phyloP scores from a whole-genome alignment of 1,140 invertebrate species.

The Pseudomyrmex pallidus region DNA sequence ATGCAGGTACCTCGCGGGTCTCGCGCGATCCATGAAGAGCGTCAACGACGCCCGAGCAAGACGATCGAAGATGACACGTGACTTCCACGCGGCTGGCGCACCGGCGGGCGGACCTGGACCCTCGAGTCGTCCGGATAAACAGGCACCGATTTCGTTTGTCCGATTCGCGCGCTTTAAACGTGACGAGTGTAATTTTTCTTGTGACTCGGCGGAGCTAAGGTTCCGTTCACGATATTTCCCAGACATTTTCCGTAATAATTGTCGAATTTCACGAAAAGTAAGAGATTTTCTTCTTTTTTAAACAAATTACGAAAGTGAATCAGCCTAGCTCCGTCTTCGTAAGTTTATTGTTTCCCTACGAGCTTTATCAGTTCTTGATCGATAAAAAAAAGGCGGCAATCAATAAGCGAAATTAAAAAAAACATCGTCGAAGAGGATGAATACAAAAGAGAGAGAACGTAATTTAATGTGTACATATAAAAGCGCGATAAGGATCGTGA shows the following conservation, averaged over 20 bases:
- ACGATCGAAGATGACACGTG: constrained; percentile 67
- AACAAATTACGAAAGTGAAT: background rate
- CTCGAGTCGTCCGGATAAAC: constrained; percentile 59
- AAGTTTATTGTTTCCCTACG: background rate
- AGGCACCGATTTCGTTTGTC: constrained; percentile 37
- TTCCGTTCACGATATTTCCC: constrained; percentile 8
- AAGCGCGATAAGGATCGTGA: constrained; percentile 48
- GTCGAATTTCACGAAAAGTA: background rate
- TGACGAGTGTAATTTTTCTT: constrained; percentile 35
- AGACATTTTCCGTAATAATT: background rate
- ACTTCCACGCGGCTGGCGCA: constrained; percentile 58
- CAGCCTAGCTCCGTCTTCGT: constrained; percentile 37
- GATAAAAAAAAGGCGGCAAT: constrained; percentile 10
- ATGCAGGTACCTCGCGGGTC: constrained; percentile 71
- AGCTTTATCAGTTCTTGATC: constrained; percentile 50
- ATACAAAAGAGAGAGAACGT: background rate
- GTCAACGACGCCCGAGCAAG: constrained; percentile 37
- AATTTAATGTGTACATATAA: constrained; percentile 18
- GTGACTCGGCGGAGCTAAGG: constrained; percentile 30
- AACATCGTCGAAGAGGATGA: constrained; percentile 22
- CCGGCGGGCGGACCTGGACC: constrained; percentile 59
- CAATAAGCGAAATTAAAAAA: too few species aligned
- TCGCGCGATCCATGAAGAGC: constrained; percentile 72
- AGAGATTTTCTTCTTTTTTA: background rate
- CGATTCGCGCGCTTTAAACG: constrained; percentile 12